Evolutionary conservation across 2,797 vertebrate genomes (phyloP).

Genomic region (Alectoris magna): DNA sequence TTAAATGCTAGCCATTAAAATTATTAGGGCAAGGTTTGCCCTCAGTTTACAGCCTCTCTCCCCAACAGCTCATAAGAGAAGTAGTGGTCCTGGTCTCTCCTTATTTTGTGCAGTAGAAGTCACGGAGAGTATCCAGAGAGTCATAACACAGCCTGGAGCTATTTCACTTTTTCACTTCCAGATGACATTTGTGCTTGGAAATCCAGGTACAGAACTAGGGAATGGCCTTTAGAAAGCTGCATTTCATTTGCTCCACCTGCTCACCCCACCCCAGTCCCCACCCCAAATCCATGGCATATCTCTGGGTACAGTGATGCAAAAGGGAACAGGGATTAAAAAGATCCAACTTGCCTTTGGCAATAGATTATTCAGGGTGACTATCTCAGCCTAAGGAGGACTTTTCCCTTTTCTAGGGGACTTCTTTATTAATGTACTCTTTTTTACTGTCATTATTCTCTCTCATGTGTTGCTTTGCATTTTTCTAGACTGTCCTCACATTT

Average conservation of each 20-base stretch:
- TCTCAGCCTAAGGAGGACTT: not conserved
- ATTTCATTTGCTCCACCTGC: not conserved
- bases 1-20: constrained; percentile 59
- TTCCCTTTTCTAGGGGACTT: not conserved
- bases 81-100: not conserved
- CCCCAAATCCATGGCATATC: not conserved
- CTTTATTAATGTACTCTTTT: not conserved
- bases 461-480: not conserved
- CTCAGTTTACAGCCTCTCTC: constrained; percentile 42
- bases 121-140: not conserved
- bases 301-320: not conserved
- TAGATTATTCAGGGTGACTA: not conserved
- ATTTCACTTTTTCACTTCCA: constrained; percentile 12
- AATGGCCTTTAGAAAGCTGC: not conserved
- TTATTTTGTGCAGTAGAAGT: not conserved
- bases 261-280: not conserved
- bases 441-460: not conserved
- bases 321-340: not conserved
- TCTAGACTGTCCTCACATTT: not conserved
- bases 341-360: not conserved
- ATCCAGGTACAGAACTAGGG: not conserved
- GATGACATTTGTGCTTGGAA: not conserved
- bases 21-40: constrained; percentile 44
- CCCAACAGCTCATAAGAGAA: not conserved
- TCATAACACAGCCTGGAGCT: not conserved